Base-by-base conservation (phyloP, 2,888 invertebrate genomes). In the Pimpla rufipes region DNA sequence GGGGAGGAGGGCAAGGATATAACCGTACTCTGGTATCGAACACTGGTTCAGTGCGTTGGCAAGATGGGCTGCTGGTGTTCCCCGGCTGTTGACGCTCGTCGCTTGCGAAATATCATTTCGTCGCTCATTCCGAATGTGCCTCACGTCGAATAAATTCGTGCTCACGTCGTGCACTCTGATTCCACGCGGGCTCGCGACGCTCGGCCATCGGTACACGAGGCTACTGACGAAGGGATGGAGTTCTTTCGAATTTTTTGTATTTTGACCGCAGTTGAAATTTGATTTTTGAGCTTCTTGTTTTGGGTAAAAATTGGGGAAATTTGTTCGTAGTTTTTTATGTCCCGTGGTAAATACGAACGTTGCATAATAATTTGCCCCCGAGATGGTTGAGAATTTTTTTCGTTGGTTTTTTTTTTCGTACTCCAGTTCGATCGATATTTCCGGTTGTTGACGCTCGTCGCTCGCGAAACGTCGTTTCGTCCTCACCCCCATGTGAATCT, bases 11-110 rank as follows among this genome's bases (percentile, higher is more conserved):
- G 89, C 88, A 84, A 86, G 90, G 87, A 91, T 92, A 92, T 91
- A 92, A 91, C 91, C 89, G 89, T 91, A 90, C 91, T 88, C 89
- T 85, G 89, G 88, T 91, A 92, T 91, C 90, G 91, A 92, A 91
- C 89, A 89, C 87, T 82, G 89, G 89, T 90, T 90, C 92, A 92
- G 92, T 92, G 88, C 88, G 87, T 88, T 90, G 89, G 86, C 87
- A 88, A 88, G 87, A 89, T 88, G 85, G 87, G 87, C 85, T 85
- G 87, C 85, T 85, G 86, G 85, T 87, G 86, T 81, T 84, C 83
- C 3, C 80, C 74, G 74, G 50, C 81, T 75, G 80, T 81, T 79
- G 75, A 45, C 79, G 71, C 70, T 74, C 47, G 70, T 70, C 64
- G 64, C 50, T 78, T 23, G 40, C 77, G 66, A 59, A 23, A 82